phyloP scores from a whole-genome alignment of 1,140 invertebrate species.

The Brachionus koreanus region DNA sequence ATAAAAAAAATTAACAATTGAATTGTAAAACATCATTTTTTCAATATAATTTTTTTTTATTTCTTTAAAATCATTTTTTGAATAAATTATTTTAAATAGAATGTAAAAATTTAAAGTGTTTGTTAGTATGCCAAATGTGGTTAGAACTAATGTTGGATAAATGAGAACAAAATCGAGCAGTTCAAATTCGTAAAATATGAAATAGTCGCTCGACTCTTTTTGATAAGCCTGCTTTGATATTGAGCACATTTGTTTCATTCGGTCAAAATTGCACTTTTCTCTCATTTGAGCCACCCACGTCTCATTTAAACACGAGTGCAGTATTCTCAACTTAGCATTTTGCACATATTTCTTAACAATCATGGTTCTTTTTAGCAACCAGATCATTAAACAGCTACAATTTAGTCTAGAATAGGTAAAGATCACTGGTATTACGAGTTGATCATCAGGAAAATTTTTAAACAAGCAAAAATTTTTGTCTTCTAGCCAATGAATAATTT shows the following conservation, averaged over 20 bases:
- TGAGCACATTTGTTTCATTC: neutral
- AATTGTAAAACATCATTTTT: constrained; percentile 28
- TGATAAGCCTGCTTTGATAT: neutral
- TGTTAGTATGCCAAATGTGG: neutral
- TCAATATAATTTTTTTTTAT: neutral
- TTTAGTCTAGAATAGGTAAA: neutral
- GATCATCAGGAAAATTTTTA: neutral
- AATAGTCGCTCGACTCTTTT: neutral
- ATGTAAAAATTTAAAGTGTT: neutral
- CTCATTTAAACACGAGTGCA: neutral
- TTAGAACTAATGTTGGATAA: neutral
- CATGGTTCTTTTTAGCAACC: neutral
- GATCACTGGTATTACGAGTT: neutral
- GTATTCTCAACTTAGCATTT: neutral
- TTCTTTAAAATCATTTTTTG: neutral
- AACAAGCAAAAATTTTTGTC: neutral
- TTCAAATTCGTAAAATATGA: constrained; percentile 1
- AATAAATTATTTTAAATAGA: neutral
- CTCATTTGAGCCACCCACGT: neutral
- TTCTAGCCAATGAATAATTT: neutral
- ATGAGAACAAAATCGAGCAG: neutral
- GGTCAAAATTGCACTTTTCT: neutral
- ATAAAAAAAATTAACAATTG: constrained; percentile 3
- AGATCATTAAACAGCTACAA: constrained; percentile 8
- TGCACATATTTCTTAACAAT: neutral